Evolutionary conservation across 1,140 invertebrate species (phyloP), one percentile per base, ranked within the genome.

Genomic region (Sinonovacula constricta): DNA sequence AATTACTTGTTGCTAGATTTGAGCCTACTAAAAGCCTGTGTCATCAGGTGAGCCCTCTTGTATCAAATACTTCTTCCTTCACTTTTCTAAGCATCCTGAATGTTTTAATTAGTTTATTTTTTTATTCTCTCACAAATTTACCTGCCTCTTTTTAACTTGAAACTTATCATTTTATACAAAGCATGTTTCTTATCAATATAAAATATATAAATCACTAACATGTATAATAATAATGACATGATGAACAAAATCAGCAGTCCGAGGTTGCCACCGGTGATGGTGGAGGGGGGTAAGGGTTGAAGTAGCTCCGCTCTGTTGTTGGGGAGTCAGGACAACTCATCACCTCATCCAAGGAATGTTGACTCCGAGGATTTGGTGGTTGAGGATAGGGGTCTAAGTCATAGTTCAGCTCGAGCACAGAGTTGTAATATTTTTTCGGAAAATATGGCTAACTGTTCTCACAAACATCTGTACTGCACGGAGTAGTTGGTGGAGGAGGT

Each of bases 391-490:
- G 94, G 75, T 93, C 92, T 39, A 90, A 92, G 83, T 95, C 94
- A 79, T 93, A 94, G 81, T 94, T 94, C 70, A 94, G 93, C 69
- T 89, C 86, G 54, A 87, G 70, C 59, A 85, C 67, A 53, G 85
- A 86, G 57, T 87, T 81, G 57, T 85, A 85, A 53, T 87, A 86
- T 80, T 82, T 85, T 66, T 80, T 79, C 54, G 53, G 65, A 39
- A 68, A 77, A 77, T 88, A 91, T 31, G 91, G 88, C 79, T 91
- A 91, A 80, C 90, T 91, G 75, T 97, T 96, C 86, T 97, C 96
- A 89, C 95, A 97, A 14, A 97, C 95, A 88, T 98, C 97, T 2
- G 97, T 98, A 81, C 96, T 96, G 89, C 96, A 98, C 0, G 97
- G 97, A 7, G 97, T 98, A 3, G 97, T 98, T 3, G 97, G 97